phyloP scores from a whole-genome alignment of 2,113 vertebrate genomes.

The Ranitomeya variabilis region DNA sequence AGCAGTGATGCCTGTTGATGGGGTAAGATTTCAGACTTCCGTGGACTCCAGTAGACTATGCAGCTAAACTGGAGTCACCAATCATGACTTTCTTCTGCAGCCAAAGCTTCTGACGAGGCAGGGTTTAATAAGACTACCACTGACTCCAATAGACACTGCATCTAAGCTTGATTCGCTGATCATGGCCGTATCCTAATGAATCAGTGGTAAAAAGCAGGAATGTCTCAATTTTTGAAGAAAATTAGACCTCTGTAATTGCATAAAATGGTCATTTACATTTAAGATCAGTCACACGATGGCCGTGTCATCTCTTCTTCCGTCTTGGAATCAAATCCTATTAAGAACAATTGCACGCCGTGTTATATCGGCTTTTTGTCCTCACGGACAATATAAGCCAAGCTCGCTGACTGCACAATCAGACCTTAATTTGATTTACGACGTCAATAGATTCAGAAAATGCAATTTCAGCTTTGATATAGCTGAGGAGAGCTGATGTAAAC shows the following conservation, averaged over 20 bases:
- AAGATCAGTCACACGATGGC: no score
- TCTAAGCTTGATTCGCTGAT: background rate
- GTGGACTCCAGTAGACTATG: no score
- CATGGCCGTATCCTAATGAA: no score
- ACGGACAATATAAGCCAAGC: background rate
- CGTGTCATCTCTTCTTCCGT: no score
- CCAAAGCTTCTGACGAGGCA: background rate
- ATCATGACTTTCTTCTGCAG: background rate
- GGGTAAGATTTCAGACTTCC: no score
- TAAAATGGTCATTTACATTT: no score
- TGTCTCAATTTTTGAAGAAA: no score
- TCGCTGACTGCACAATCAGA: background rate
- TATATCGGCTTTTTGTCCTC: background rate
- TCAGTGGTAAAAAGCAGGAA: no score
- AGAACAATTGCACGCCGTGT: background rate
- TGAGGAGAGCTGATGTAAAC: slow-evolving; percentile 3
- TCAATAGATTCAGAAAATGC: background rate
- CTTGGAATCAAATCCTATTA: background rate
- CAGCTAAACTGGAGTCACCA: no score
- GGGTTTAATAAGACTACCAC: background rate
- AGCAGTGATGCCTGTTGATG: no score
- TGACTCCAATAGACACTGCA: background rate
- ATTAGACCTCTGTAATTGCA: no score
- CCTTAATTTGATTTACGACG: slow-evolving; percentile 33
- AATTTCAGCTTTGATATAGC: slow-evolving; percentile 14